Evolutionary conservation across 2,113 vertebrate genomes (phyloP).

Genomic region (Speoplatyrhinus poulsoni): DNA sequence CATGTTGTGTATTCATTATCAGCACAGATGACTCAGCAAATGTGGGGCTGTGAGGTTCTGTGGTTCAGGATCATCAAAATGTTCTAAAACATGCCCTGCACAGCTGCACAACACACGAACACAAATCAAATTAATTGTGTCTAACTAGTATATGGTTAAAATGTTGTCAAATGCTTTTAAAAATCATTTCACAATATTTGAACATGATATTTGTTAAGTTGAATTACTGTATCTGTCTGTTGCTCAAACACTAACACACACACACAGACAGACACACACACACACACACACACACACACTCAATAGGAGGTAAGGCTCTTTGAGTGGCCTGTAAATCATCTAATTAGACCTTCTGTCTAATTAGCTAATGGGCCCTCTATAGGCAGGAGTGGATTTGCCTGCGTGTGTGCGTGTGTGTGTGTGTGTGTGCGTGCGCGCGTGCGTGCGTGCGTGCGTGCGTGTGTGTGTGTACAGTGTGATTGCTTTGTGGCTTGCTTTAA

Average conservation of each 20-base stretch:
- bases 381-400: constrained; percentile 26
- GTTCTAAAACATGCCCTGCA: neutral
- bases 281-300: neutral
- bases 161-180: too few relatives aligned
- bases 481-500: neutral
- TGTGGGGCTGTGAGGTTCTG: too few relatives aligned
- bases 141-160: too few relatives aligned
- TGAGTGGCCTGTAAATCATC: constrained; percentile 29
- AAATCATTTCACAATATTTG: too few relatives aligned
- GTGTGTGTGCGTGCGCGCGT: constrained; percentile 14
- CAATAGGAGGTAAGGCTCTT: constrained; percentile 6
- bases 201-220: neutral
- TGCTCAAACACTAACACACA: neutral
- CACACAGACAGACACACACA: neutral
- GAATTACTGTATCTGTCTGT: neutral
- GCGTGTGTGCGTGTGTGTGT: neutral
- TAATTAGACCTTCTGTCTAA: constrained; percentile 42
- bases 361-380: constrained; percentile 48
- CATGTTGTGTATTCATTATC: too few relatives aligned
- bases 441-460: too few relatives aligned
- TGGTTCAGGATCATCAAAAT: too few relatives aligned
- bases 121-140: neutral
- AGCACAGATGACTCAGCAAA: too few relatives aligned
- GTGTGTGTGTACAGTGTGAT: too few relatives aligned
- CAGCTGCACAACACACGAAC: neutral